Conservation (phyloP, 2,113 vertebrate species). For the Hippolais icterina region DNA sequence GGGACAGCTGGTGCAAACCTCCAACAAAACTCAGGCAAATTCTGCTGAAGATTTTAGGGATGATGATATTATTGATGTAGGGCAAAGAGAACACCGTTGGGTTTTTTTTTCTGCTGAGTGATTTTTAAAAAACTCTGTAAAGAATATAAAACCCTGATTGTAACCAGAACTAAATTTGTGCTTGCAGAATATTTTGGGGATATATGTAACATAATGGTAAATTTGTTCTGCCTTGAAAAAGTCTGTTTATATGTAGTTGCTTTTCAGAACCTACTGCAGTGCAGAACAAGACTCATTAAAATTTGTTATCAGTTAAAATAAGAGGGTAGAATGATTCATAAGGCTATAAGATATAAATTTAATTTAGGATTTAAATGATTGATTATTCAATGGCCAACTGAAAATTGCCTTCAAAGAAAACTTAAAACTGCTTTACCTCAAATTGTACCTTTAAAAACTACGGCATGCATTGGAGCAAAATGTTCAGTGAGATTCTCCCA, state of each 20-base stretch:
- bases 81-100: not conserved
- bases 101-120: not conserved
- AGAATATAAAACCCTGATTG: not conserved
- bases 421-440: not conserved
- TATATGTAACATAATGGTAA: not conserved
- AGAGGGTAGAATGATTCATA: not conserved
- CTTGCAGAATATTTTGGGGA: not conserved
- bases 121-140: not conserved
- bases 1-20: not conserved
- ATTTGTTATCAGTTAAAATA: not conserved
- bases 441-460: not conserved
- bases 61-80: not conserved
- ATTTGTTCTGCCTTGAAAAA: not conserved
- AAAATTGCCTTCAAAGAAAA: not conserved
- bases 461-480: rapidly evolving
- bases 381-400: not conserved
- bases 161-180: not conserved
- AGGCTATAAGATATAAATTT: not conserved
- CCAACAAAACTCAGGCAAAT: not conserved
- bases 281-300: not conserved
- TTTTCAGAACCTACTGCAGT: not conserved
- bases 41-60: not conserved
- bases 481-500: not conserved
- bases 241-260: not conserved
- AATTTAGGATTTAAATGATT: not conserved